A percentile compares a stretch with the other conserved stretches of the same genome.
phyloP scores from a whole-genome alignment of 2,888 invertebrate genomes.

The Bombyx huttoni region DNA sequence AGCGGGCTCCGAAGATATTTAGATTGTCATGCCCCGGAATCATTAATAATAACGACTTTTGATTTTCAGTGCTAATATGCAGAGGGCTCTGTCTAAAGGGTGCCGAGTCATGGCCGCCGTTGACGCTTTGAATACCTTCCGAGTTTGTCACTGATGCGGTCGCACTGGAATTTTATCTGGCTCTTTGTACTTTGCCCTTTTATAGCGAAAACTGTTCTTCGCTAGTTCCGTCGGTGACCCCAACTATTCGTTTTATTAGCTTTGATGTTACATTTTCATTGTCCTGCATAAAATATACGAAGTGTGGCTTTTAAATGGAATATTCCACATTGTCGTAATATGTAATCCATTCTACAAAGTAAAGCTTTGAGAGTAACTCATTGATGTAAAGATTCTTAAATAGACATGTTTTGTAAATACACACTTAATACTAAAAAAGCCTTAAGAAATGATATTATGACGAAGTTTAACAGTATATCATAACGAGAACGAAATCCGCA shows the following conservation, averaged over 20 bases:
- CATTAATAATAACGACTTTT: conserved; percentile 70
- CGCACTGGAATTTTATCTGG: conserved; percentile 64
- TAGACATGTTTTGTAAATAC: no score
- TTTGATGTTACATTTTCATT: conserved; percentile 33
- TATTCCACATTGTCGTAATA: background rate
- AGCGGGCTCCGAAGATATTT: conserved; percentile 53
- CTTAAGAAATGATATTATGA: conserved; percentile 3
- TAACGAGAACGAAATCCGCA: conserved; percentile 12
- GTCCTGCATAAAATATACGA: background rate
- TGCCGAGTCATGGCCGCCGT: conserved; percentile 51
- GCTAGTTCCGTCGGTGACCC: conserved; percentile 52
- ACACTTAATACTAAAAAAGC: no score
- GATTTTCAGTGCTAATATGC: conserved; percentile 70
- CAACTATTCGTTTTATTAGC: conserved; percentile 48
- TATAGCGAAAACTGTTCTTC: conserved; percentile 54
- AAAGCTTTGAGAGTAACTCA: background rate
- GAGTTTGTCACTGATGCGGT: conserved; percentile 67
- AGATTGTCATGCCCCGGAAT: conserved; percentile 63
- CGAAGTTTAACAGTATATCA: conserved; percentile 30
- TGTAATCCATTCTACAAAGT: background rate
- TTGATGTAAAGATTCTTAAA: no score
- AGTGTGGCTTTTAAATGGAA: background rate
- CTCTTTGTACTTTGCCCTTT: conserved; percentile 67
- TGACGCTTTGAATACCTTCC: conserved; percentile 60
- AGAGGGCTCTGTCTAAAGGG: conserved; percentile 54